phyloP scores from a whole-genome alignment of 2,797 vertebrate species.

The Nyctalus aviator region DNA sequence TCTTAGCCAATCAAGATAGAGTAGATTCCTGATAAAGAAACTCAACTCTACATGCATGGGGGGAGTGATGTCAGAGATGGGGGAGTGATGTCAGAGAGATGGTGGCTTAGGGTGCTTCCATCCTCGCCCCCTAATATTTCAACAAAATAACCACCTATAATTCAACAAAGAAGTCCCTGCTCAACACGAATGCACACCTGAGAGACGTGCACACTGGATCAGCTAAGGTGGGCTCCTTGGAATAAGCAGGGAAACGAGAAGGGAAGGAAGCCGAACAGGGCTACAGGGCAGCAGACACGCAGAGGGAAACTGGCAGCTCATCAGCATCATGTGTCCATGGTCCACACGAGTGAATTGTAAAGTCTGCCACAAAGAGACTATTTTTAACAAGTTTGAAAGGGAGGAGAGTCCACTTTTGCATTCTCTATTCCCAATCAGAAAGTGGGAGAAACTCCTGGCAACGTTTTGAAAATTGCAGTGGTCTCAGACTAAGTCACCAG shows the following conservation, averaged over 20 bases:
- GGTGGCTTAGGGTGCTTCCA: too few relatives aligned
- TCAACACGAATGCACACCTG: too few relatives aligned
- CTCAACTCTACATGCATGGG: not conserved
- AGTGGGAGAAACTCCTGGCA: not conserved
- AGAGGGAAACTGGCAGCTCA: not conserved
- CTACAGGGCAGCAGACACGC: too few relatives aligned
- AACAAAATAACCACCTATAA: too few relatives aligned
- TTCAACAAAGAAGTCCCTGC: too few relatives aligned
- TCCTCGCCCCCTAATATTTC: too few relatives aligned
- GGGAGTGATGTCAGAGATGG: not conserved
- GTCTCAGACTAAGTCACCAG: not conserved
- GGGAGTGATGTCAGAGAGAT: too few relatives aligned
- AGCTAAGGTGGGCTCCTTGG: too few relatives aligned
- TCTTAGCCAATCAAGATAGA: not conserved
- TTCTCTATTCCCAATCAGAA: not conserved
- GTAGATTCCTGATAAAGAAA: not conserved
- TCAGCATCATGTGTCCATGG: not conserved
- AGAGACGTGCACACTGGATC: too few relatives aligned
- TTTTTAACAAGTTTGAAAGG: not conserved
- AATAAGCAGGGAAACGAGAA: too few relatives aligned
- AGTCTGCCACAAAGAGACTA: not conserved
- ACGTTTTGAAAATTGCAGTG: constrained; percentile 16
- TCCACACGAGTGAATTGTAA: constrained; percentile 1
- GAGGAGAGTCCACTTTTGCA: not conserved
- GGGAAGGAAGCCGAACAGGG: too few relatives aligned